phyloP scores from a whole-genome alignment of 2,797 vertebrate genomes.

The Cynopterus sphinx region DNA sequence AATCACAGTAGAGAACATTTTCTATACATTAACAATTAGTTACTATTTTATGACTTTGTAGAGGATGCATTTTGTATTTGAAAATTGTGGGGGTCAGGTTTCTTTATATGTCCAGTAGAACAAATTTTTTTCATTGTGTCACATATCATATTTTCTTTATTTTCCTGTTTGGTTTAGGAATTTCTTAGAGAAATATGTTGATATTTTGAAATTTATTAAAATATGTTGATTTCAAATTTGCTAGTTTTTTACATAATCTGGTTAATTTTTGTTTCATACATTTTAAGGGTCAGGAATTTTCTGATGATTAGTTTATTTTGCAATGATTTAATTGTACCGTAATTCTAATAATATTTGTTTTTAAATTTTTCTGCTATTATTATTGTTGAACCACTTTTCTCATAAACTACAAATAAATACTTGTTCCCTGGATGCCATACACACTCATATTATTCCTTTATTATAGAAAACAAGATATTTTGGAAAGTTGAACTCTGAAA shows the following conservation, averaged over 20 bases:
- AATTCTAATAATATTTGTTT: background rate
- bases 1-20: background rate
- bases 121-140: background rate
- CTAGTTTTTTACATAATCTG: background rate
- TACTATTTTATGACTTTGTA: background rate
- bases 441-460: background rate
- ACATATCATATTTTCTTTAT: background rate
- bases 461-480: background rate
- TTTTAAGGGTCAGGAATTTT: background rate
- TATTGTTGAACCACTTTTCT: background rate
- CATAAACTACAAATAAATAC: background rate
- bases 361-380: background rate
- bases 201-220: background rate
- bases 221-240: background rate
- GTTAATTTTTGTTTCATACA: background rate
- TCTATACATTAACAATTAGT: background rate
- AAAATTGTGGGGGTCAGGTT: background rate
- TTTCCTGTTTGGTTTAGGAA: background rate
- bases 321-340: background rate
- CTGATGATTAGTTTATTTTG: background rate
- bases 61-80: background rate
- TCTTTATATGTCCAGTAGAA: background rate
- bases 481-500: conserved; percentile 21
- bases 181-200: background rate
- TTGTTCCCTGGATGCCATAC: background rate